Evolutionary conservation across 2,797 vertebrate species (phyloP), one percentile per base, ranked within the genome.

Genomic region (Notolepis coatsorum): DNA sequence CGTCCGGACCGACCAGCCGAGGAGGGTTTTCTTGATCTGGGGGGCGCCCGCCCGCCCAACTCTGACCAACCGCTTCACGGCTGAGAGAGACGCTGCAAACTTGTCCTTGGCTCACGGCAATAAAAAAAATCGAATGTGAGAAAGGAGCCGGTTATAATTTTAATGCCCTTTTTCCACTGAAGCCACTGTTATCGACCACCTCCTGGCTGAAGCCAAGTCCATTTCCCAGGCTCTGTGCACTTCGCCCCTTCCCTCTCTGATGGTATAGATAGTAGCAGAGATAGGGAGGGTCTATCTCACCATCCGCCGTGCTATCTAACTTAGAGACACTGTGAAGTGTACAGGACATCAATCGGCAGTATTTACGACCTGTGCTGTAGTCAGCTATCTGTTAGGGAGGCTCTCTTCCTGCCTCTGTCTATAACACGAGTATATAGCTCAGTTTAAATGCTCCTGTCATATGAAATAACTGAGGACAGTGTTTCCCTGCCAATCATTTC

Each of bases 331-430:
- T 54, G 60, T 59, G 73, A 73, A 68, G 52, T 71, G 81, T 74
- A 52, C 74, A 65, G 85, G 65, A 88, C 88, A 89, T 90, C 84
- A 85, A 87, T 91, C 87, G 71, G 79, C 59, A 81, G 79, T 88
- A 91, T 90, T 89, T 91, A 91, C 79, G 77, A 84, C 80, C 77
- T 62, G 65, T 88, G 87, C 89, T 91, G 86, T 68, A 86, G 86
- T 91, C 90, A 92, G 90, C 87, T 82, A 84, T 89, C 90, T 90
- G 82, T 91, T 88, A 82, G 75, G n/a, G 76, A 76, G 68, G 72
- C 75, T 73, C 66, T 75, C 65, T 68, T 77, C 61, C 50, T 82
- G 78, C 83, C 89, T 83, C 69, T 75, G 80, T 77, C 80, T 66
- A 66, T 45, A n/a, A n/a, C n/a, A n/a, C n/a, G n/a, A n/a, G n/a